These are phyloP conservation scores for Phyllotis vaccarum DNA, from an alignment of 2,797 vertebrate genomes.

Conservation along the genomic window DNA sequence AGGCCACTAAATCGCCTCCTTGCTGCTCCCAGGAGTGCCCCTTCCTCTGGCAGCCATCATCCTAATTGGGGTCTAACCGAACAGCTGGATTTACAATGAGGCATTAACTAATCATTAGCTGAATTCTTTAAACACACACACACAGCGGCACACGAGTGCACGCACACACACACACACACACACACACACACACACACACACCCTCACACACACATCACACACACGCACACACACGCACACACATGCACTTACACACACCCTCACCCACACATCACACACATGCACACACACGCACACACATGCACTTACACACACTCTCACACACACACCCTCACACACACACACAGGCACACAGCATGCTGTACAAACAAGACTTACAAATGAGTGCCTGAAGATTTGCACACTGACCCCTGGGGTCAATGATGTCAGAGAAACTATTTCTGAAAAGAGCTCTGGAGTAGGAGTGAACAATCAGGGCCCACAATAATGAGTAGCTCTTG, in stretches of 20 bases:
- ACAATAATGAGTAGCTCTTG: constrained; percentile 73
- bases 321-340: background rate
- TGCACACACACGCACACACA: accelerated
- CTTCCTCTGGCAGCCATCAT: background rate
- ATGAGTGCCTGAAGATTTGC: constrained; percentile 10
- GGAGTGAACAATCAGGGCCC: constrained; percentile 43
- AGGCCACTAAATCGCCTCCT: constrained; percentile 29
- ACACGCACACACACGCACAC: background rate
- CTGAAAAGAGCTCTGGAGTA: constrained; percentile 62
- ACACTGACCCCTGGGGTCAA: constrained; percentile 65
- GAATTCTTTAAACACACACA: background rate
- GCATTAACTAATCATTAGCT: background rate
- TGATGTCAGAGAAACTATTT: constrained; percentile 78
- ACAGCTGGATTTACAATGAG: constrained; percentile 65
- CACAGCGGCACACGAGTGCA: too few species aligned
- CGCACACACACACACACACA: background rate
- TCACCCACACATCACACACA: background rate
- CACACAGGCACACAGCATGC: accelerated
- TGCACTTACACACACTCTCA: background rate
- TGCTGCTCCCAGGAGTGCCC: background rate
- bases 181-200: background rate
- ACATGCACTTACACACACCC: too few species aligned
- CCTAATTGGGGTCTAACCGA: constrained; percentile 35
- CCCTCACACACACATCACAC: background rate
- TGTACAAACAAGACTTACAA: constrained; percentile 64